Evolutionary conservation across 2,797 vertebrate genomes (phyloP).

Genomic region (Podargus strigoides): DNA sequence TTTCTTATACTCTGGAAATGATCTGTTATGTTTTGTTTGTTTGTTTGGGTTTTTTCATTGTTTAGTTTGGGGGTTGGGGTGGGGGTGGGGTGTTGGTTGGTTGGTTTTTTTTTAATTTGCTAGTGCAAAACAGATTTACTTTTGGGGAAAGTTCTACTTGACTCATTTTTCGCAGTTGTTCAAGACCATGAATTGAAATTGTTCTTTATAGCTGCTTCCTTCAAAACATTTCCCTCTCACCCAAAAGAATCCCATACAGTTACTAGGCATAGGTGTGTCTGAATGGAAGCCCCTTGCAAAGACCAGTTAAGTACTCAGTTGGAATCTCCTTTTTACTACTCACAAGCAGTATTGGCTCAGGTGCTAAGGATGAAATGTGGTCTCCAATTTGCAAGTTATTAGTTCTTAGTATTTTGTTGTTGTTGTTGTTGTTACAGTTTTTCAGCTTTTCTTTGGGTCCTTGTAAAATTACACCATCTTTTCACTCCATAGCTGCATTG

Average conservation of each 20-base stretch:
- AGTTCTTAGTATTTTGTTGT: background rate
- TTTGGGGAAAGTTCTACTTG: background rate
- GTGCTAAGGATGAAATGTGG: background rate
- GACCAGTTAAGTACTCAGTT: background rate
- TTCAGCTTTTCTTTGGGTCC: background rate
- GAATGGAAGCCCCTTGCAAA: background rate
- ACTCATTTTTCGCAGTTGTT: background rate
- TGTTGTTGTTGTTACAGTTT: background rate
- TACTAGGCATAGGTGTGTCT: background rate
- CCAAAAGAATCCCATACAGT: background rate
- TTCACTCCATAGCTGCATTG: background rate
- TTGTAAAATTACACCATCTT: background rate
- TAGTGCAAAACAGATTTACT: background rate
- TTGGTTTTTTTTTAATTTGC: background rate
- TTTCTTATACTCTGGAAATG: background rate
- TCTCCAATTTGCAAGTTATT: background rate
- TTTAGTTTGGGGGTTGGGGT: too few species aligned
- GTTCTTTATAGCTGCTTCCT: background rate
- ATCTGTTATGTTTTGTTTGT: fast-evolving
- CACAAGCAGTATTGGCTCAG: background rate
- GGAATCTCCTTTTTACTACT: background rate
- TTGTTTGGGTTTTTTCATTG: fast-evolving
- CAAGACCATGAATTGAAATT: background rate
- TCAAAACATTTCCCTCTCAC: background rate
- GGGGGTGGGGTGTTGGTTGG: too few species aligned